Base-by-base conservation (phyloP, 2,113 vertebrate species). In the Syngnathus floridae region DNA sequence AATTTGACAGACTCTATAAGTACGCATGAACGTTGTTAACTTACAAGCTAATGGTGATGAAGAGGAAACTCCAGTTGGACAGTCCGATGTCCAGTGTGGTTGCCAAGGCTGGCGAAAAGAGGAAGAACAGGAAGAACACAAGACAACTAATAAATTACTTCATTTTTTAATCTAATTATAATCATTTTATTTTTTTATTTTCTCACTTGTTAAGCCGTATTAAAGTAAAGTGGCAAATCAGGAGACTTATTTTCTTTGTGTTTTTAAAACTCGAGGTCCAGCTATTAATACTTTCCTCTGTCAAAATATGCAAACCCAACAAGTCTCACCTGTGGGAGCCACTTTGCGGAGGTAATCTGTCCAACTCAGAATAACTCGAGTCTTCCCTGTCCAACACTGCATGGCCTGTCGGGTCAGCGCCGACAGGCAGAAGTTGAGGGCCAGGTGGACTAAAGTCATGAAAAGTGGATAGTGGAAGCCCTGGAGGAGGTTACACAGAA, bases 41-140 rank as follows among this genome's bases (percentile, higher is more conserved):
- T 95, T 88, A 98, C 96, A 98, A 89, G 52, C 95, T 98, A 41
- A 99, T 93, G 13, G 94, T 95, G 88, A 98, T 93, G 72, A 95
- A 98, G n/a, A 98, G 91, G 89, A 97, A 95, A 86, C 96, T 99
- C 95, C 96, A 98, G 82, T 98, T 99, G 86, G 96, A 98, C 75
- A 99, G 88, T 60, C 94, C 96, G 76, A 99, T 94, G 67, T 98
- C 96, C 81, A 99, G 84, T 0, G 92, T 93, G 10, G 94, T 93
- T 0, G 95, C 94, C 58, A 99, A 64, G 21, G 95, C 97, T 99
- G 78, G 38, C 63, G 14, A 21, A 69, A 14, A 72, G 2, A n/a
- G 16, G 13, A 31, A 41, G 9, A 17, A 48, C 56, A 38, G 11
- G 7, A n/a, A n/a, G 48, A 49, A 49, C 19, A 49, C 19, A 21